Evolutionary conservation across 2,113 vertebrate genomes (phyloP), one percentile per base, ranked within the genome.

Genomic region (Megalops atlanticus): DNA sequence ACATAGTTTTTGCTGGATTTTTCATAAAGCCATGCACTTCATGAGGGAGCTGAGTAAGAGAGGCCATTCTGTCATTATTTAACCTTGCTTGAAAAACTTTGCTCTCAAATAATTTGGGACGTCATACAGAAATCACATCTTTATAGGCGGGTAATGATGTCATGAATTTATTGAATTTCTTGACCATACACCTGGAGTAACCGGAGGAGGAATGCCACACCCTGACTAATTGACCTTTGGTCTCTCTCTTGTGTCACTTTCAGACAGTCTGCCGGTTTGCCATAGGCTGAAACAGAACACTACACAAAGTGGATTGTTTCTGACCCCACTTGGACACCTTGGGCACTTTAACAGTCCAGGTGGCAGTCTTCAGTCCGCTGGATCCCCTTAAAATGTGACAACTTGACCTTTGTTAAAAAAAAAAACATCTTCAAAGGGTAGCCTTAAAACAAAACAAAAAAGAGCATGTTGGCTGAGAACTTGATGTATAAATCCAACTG

Each of bases 181-280:
- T 45, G 12, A 49, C 24, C 39, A 11, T 21, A 54, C 43, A 76
- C 72, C 82, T 76, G 73, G 58, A 7, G 43, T 40, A 54, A 76
- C 74, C 35, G 15, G 54, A 80, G 58, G 40, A 54, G 36, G 35
- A 80, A 43, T 74, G n/a, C 77, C 81, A 70, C 27, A 7, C 47
- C 10, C 41, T 21, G 16, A 12, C 41, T 39, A 11, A 36, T 49
- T 74, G 24, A 73, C 10, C 68, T 38, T 64, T 39, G 47, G 35
- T 35, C 74, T 54, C 43, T 78, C 7, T 79, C 70, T 74, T 21
- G 49, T 73, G 79, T 80, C 12, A 74, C 41, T 31, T 71, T 33
- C 68, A 74, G 24, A 64, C 40, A 39, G 16, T 27, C 11, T 27
- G 52, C 33, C 6, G 16, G 45, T 64, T 43, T 36, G 47, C 14